Evolutionary conservation across 2,797 vertebrate species (phyloP).

Genomic region (Chrysocyon brachyurus): DNA sequence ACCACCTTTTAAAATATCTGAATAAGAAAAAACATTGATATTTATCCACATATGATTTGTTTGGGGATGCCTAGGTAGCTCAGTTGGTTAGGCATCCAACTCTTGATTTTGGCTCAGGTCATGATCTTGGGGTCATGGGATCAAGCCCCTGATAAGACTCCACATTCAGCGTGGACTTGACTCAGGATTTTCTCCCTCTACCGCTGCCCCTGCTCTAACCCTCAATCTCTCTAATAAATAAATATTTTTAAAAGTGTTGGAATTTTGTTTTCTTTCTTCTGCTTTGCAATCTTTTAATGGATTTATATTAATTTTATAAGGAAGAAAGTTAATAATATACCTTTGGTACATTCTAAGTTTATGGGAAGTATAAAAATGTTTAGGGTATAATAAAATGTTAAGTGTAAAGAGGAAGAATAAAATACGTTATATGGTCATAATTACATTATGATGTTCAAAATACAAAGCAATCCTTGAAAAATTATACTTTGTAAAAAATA

Average conservation of each 20-base stretch:
- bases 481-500: neutral
- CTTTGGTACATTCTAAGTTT: slow-evolving; percentile 21
- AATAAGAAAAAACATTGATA: neutral
- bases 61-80: neutral
- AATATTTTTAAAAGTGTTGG: neutral
- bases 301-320: neutral
- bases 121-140: neutral
- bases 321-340: neutral
- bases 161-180: neutral
- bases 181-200: neutral
- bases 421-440: neutral
- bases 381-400: slow-evolving; percentile 30
- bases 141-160: neutral
- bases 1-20: neutral
- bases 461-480: slow-evolving; percentile 22
- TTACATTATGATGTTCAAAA: neutral
- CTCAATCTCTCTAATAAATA: neutral
- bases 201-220: neutral
- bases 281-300: neutral
- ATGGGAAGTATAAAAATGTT: slow-evolving; percentile 42
- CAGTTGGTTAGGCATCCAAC: too few species aligned
- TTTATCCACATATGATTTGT: neutral
- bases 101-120: neutral
- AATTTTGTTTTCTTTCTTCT: neutral
- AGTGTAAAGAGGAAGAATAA: slow-evolving; percentile 32